Base-by-base conservation (phyloP, 2,797 vertebrate genomes). In the Poeciliopsis infans region DNA sequence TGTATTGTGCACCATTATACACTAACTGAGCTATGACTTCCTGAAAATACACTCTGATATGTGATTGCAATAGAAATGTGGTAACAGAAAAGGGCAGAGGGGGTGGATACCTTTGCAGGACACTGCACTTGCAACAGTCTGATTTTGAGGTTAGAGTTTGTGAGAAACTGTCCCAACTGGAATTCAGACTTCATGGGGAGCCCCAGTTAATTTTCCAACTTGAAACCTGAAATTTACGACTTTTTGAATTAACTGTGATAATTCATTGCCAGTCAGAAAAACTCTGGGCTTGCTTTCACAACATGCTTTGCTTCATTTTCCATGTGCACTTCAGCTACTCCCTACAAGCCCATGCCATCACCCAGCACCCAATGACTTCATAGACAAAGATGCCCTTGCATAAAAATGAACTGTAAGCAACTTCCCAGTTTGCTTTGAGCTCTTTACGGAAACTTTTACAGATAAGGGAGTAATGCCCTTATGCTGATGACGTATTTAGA, bases 391-490 rank as follows among this genome's bases (percentile, higher is more conserved):
- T n/a, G 23, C 20, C 13, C 11, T 25, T n/a, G 23, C 23, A 43
- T 20, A n/a, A 7, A 33, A 61, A 16, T 16, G 15, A 1, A 7
- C 28, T 33, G 13, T 7, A 18, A 61, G 31, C n/a, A 18, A 10
- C 53, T 31, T 46, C 18, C 13, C 11, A 15, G 20, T 47, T 47
- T 76, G 49, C 61, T 83, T 36, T 33, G 45, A 69, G 83, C 75
- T 83, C 78, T 49, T 57, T 39, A 66, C 0, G 57, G 80, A 79
- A 74, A 76, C 11, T 1, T 41, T 76, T 15, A 28, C 61, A 90
- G 90, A 93, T 87, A 88, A 87, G 78, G 68, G 45, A 33, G 45
- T 72, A 47, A 72, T 25, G 46, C 59, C 79, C 85, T 86, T 87
- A 81, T 87, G 83, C 85, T 73, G 53, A 72, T 75, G 79, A 83